Evolutionary conservation across 2,797 vertebrate genomes (phyloP).

Genomic region (Eleutherodactylus coqui): DNA sequence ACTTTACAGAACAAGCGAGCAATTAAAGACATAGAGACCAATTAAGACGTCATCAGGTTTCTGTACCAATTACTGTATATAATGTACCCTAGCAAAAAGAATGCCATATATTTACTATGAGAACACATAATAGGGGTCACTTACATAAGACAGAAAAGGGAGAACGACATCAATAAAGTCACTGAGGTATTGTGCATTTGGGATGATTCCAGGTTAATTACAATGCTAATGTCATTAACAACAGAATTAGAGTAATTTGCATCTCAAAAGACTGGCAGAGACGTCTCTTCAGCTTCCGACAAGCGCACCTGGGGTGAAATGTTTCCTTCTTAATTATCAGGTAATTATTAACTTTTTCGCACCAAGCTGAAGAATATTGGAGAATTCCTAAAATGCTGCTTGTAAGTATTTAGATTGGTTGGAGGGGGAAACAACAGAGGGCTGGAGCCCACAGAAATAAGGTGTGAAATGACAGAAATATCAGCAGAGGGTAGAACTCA

Average conservation of each 20-base stretch:
- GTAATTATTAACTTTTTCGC: background rate
- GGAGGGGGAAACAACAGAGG: too few relatives aligned
- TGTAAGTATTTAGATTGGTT: too few relatives aligned
- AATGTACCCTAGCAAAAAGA: background rate
- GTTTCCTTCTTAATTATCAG: background rate
- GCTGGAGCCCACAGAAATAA: too few relatives aligned
- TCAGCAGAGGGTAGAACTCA: too few relatives aligned
- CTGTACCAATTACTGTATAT: background rate
- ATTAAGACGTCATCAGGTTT: background rate
- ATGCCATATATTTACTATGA: background rate
- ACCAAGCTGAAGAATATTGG: background rate
- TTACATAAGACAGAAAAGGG: background rate
- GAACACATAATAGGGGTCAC: background rate
- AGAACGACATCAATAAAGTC: background rate
- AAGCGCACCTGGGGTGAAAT: background rate
- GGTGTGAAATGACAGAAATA: too few relatives aligned
- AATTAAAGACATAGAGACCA: background rate
- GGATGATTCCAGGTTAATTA: background rate
- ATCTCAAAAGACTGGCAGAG: background rate
- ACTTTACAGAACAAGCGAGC: slow-evolving; percentile 14
- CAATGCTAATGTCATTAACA: background rate
- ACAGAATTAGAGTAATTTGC: background rate
- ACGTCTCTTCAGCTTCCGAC: background rate
- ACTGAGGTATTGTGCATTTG: background rate
- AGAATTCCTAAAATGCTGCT: background rate